Conservation (phyloP, 2,113 vertebrate species). For the Lepus timidus region DNA sequence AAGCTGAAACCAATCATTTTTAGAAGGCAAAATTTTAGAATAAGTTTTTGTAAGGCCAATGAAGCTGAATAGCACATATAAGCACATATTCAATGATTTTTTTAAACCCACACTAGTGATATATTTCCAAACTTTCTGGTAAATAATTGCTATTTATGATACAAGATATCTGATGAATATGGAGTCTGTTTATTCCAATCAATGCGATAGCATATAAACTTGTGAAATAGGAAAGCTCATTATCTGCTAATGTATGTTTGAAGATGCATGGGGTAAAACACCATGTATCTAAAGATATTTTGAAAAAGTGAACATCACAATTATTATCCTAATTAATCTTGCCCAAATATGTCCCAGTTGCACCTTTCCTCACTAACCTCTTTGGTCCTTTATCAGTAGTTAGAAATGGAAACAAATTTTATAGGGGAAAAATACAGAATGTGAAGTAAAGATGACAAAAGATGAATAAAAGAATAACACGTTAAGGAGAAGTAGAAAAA, state of each 20-base stretch:
- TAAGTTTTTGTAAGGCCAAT: background rate
- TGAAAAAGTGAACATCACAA: background rate
- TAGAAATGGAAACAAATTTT: background rate
- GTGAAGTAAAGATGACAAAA: background rate
- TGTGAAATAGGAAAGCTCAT: background rate
- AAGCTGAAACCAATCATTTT: background rate
- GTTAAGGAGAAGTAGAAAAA: background rate
- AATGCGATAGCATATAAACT: background rate
- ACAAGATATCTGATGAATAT: background rate
- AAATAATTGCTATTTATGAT: background rate
- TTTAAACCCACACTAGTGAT: background rate
- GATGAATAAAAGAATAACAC: background rate
- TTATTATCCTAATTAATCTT: background rate
- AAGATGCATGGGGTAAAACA: background rate
- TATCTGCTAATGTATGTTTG: background rate
- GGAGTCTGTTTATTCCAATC: slow-evolving; percentile 7
- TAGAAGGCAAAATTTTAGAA: background rate
- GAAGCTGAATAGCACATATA: background rate
- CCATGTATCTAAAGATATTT: slow-evolving; percentile 19
- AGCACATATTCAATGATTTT: background rate
- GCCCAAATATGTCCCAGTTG: background rate
- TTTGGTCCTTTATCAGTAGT: background rate
- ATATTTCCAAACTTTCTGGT: background rate
- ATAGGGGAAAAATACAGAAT: background rate
- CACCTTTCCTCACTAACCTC: background rate